Evolutionary conservation across 92 coral and sea anemone species (phyloP).

Genomic region (Epizoanthus illoricatus): DNA sequence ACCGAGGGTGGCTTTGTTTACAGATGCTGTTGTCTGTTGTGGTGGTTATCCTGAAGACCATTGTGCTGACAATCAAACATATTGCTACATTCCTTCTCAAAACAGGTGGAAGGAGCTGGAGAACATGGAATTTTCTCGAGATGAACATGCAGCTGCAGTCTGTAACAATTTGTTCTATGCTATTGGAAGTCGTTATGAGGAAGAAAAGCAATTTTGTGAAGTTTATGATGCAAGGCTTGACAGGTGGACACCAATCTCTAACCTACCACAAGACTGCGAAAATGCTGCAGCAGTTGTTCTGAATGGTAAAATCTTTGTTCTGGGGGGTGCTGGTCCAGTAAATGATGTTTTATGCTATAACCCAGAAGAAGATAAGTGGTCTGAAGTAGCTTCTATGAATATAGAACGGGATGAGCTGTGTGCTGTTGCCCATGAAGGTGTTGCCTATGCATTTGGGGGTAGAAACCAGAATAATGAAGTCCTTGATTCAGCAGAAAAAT

Average conservation of each 20-base stretch:
- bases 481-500: constrained; percentile 29
- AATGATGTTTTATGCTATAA: constrained; percentile 38
- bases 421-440: constrained; percentile 35
- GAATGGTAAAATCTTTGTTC: constrained; percentile 37
- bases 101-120: constrained; percentile 63
- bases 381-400: constrained; percentile 39
- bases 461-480: background rate
- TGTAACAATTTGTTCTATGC: constrained; percentile 63
- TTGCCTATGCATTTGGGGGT: constrained; percentile 43
- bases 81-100: constrained; percentile 61
- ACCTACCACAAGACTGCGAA: constrained; percentile 35
- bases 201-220: constrained; percentile 64
- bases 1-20: constrained; percentile 48
- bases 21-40: constrained; percentile 66
- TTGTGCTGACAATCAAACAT: constrained; percentile 31
- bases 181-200: constrained; percentile 62
- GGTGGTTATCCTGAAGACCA: constrained; percentile 50
- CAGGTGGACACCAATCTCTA: constrained; percentile 60
- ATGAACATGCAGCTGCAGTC: constrained; percentile 62
- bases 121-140: constrained; percentile 59
- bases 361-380: constrained; percentile 43
- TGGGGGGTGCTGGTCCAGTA: constrained; percentile 36
- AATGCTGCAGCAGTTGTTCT: constrained; percentile 32
- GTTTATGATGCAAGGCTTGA: constrained; percentile 63
- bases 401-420: constrained; percentile 34